Conservation (phyloP, 2,113 vertebrate genomes). For the Ammospiza nelsoni region DNA sequence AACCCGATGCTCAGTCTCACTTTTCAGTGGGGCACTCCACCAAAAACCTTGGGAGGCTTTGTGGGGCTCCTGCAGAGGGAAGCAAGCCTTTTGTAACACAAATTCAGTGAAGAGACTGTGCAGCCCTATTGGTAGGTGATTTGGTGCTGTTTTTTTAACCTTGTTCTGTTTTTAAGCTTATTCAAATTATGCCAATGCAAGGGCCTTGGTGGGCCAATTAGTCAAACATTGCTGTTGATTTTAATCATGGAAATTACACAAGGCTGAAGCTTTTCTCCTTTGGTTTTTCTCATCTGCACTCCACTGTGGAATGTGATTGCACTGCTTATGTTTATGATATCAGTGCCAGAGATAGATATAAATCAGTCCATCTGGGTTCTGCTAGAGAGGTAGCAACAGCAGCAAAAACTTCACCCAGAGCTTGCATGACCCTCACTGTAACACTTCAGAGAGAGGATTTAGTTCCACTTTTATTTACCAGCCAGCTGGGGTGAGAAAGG, state of each 20-base stretch:
- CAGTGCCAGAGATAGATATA: not conserved
- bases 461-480: not conserved
- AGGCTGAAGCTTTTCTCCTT: slow-evolving; percentile 30
- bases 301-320: slow-evolving; percentile 20
- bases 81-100: not conserved
- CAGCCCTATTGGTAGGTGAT: not conserved
- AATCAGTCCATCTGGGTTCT: not conserved
- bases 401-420: not conserved
- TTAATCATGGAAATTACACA: slow-evolving; percentile 64
- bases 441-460: not conserved
- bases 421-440: not conserved
- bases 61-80: not conserved
- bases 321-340: slow-evolving; percentile 10
- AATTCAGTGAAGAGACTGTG: not conserved
- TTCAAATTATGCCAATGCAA: slow-evolving; percentile 39
- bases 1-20: not conserved
- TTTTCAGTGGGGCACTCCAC: not conserved
- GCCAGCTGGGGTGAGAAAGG: not conserved
- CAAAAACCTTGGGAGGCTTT: not conserved
- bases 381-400: not conserved
- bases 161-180: slow-evolving; percentile 47
- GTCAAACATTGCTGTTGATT: slow-evolving; percentile 57
- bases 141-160: not conserved
- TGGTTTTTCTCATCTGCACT: slow-evolving; percentile 49
- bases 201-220: slow-evolving; percentile 61